Conservation (phyloP, 92 coral and sea anemone species). For the Palythoa caribaeorum region DNA sequence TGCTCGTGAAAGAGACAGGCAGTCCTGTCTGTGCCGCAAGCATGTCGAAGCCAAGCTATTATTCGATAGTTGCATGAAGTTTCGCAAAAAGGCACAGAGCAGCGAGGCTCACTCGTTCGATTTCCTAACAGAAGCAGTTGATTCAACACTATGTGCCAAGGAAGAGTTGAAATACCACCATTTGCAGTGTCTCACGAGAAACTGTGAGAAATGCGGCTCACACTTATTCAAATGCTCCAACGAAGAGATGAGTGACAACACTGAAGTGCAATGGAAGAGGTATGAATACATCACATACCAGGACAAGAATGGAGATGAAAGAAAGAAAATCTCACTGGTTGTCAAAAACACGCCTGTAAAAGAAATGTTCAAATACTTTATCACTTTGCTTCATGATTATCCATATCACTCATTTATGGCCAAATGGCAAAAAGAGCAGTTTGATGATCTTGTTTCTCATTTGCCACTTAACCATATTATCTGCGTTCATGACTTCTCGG, state of each 20-base stretch:
- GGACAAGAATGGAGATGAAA: neutral
- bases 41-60: slow-evolving; percentile 53
- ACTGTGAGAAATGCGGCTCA: neutral
- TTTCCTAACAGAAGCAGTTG: slow-evolving; percentile 47
- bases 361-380: neutral
- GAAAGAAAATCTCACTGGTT: neutral
- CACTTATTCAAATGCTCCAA: neutral
- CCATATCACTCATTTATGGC: slow-evolving; percentile 35
- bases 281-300: neutral
- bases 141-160: neutral
- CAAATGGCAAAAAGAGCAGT: slow-evolving; percentile 4
- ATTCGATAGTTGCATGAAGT: slow-evolving; percentile 64
- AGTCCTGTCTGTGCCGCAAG: slow-evolving; percentile 28
- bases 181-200: neutral
- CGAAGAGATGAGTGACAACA: too few relatives aligned
- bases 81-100: slow-evolving; percentile 28
- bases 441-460: slow-evolving; percentile 28
- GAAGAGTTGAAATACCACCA: neutral
- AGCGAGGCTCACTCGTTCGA: slow-evolving; percentile 30
- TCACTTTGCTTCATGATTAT: neutral
- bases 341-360: neutral
- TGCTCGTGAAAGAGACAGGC: slow-evolving; percentile 5
- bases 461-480: neutral
- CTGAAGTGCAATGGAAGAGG: neutral
- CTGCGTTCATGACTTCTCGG: slow-evolving; percentile 32